Evolutionary conservation across 2,888 invertebrate species (phyloP).

Genomic region (Alcis repandata): DNA sequence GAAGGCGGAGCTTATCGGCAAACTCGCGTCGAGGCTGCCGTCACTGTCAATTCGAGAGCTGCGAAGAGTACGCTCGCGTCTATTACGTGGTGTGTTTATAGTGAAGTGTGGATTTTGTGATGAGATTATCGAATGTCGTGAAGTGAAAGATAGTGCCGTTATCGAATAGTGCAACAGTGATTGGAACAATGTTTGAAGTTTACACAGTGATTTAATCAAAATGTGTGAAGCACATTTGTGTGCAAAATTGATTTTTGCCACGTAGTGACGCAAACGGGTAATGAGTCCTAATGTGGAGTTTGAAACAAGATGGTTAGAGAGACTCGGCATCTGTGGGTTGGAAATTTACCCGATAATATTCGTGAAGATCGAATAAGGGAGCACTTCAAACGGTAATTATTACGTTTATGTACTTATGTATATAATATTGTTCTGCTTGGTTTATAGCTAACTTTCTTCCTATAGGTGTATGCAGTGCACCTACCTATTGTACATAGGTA

Average conservation of each 20-base stretch:
- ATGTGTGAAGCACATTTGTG: conserved; percentile 84
- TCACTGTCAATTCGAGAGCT: conserved; percentile 86
- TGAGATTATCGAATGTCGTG: conserved; percentile 83
- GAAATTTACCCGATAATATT: conserved; percentile 99
- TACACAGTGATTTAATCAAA: conserved; percentile 78
- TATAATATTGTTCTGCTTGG: neutral
- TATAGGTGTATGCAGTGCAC: too few relatives aligned
- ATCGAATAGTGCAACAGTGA: conserved; percentile 74
- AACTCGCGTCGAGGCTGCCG: conserved; percentile 85
- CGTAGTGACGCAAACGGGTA: conserved; percentile 88
- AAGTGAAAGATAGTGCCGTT: conserved; percentile 82
- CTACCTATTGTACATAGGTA: too few relatives aligned
- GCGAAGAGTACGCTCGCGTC: conserved; percentile 84
- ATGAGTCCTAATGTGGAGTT: conserved; percentile 96
- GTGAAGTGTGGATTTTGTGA: conserved; percentile 85
- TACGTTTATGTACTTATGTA: neutral
- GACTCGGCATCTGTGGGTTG: conserved; percentile 99
- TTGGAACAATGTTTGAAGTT: conserved; percentile 75
- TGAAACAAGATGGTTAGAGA: conserved; percentile 99
- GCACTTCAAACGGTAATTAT: conserved; percentile 97
- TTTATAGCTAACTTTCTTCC: neutral
- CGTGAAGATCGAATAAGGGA: conserved; percentile 98
- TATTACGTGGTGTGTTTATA: conserved; percentile 85
- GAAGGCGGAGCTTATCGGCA: conserved; percentile 87
- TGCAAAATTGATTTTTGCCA: conserved; percentile 87